These are phyloP conservation scores for Zoanthus sansibaricus DNA, from an alignment of 92 coral and sea anemone genomes.

Conservation along the genomic window DNA sequence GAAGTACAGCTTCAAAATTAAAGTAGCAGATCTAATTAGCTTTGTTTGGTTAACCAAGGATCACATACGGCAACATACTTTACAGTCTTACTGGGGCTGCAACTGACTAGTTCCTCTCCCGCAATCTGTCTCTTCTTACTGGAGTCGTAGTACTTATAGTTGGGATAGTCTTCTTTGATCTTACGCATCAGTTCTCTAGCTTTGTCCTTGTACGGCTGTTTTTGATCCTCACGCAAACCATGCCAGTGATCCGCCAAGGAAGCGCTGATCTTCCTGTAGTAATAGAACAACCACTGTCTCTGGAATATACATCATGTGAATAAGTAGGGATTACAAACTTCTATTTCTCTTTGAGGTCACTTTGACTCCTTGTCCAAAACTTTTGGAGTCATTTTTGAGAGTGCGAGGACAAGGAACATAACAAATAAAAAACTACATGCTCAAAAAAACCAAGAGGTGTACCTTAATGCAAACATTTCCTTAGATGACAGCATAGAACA, in stretches of 20 bases:
- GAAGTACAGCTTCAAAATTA: neutral
- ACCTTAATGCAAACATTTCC: no score
- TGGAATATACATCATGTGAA: no score
- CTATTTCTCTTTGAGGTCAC: no score
- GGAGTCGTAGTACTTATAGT: slow-evolving; percentile 75
- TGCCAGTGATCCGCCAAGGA: slow-evolving; percentile 86
- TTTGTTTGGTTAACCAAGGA: neutral
- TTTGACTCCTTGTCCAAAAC: no score
- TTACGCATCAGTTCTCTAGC: slow-evolving; percentile 76
- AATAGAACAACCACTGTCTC: neutral
- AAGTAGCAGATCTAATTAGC: neutral
- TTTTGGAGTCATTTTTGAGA: no score
- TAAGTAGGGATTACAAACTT: no score
- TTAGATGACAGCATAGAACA: no score
- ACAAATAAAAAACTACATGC: no score
- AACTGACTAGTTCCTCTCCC: slow-evolving; percentile 13
- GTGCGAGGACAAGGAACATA: no score
- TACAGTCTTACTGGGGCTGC: slow-evolving; percentile 54
- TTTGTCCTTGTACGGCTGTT: slow-evolving; percentile 78
- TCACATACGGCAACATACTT: slow-evolving; percentile 35
- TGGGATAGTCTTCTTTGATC: slow-evolving; percentile 77
- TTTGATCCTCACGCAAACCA: slow-evolving; percentile 64
- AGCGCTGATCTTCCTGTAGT: slow-evolving; percentile 76
- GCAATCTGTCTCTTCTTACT: slow-evolving; percentile 38
- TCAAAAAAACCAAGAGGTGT: no score